These are phyloP conservation scores for Rhinichthys osculus DNA, from an alignment of 2,797 vertebrate species.

Conservation along the genomic window DNA sequence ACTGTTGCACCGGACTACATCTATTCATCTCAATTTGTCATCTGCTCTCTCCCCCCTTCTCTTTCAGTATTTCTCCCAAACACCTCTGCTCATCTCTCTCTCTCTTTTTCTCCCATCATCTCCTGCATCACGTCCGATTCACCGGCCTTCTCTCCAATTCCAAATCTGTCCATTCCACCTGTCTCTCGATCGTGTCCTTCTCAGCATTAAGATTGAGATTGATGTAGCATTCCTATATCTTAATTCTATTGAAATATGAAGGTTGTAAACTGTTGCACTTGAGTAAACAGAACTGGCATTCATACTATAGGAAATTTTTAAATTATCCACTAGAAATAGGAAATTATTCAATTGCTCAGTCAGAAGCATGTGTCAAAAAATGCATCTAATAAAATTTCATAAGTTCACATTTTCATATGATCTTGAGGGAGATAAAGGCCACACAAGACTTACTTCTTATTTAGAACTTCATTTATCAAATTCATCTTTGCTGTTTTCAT, in stretches of 20 bases:
- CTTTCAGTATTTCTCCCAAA: slow-evolving; percentile 27
- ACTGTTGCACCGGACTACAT: slow-evolving; percentile 78
- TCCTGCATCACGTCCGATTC: slow-evolving; percentile 13
- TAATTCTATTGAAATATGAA: slow-evolving; percentile 30
- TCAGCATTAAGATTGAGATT: slow-evolving; percentile 64
- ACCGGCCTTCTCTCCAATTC: slow-evolving; percentile 24
- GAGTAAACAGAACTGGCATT: neutral
- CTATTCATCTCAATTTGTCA: slow-evolving; percentile 88
- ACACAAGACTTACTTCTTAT: neutral
- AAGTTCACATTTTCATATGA: neutral
- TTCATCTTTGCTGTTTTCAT: neutral
- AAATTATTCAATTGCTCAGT: neutral
- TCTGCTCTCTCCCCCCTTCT: slow-evolving; percentile 56
- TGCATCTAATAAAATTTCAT: neutral
- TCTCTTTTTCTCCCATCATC: slow-evolving; percentile 15
- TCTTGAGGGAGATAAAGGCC: neutral
- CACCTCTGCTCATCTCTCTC: slow-evolving; percentile 59
- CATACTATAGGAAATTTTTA: neutral
- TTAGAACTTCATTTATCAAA: neutral
- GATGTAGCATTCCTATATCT: neutral
- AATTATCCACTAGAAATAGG: neutral
- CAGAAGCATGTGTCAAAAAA: neutral
- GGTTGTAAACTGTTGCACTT: slow-evolving; percentile 18
- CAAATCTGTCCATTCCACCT: slow-evolving; percentile 22
- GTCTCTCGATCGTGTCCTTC: slow-evolving; percentile 9